These are phyloP conservation scores for Acanthurus leucopareius DNA, from an alignment of 2,797 vertebrate species.

Conservation along the genomic window DNA sequence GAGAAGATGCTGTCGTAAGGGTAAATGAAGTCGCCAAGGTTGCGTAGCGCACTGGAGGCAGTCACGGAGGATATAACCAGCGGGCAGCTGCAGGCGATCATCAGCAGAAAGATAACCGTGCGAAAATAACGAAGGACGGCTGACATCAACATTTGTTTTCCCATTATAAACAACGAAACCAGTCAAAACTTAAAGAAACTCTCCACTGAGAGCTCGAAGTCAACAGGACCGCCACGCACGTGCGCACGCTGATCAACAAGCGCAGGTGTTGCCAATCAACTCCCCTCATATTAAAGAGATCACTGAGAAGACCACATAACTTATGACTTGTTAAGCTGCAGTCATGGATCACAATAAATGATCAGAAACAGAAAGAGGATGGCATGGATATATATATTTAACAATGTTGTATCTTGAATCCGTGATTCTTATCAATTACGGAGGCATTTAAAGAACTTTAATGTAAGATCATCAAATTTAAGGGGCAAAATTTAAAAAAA, in stretches of 20 bases:
- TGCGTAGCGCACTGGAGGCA: slow-evolving; percentile 42
- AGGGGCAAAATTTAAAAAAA: no score
- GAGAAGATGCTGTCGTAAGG: slow-evolving; percentile 82
- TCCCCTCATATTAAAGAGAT: slow-evolving; percentile 17
- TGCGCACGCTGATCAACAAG: slow-evolving; percentile 60
- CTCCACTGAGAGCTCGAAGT: slow-evolving; percentile 49
- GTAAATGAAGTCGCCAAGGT: slow-evolving; percentile 53
- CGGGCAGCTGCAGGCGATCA: slow-evolving; percentile 49
- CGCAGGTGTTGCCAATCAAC: slow-evolving; percentile 84
- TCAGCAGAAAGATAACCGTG: slow-evolving; percentile 59
- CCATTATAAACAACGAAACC: slow-evolving; percentile 69
- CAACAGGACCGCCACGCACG: slow-evolving; percentile 61
- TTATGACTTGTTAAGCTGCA: not conserved
- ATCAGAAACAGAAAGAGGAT: not conserved
- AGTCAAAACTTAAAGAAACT: slow-evolving; percentile 41
- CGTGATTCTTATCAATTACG: not conserved
- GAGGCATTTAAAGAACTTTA: not conserved
- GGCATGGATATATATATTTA: not conserved
- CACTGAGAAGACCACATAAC: not conserved
- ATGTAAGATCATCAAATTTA: not conserved
- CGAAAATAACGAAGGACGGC: slow-evolving; percentile 45
- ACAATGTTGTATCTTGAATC: not conserved
- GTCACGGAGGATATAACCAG: slow-evolving; percentile 18
- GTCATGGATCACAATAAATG: not conserved
- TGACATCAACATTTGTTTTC: slow-evolving; percentile 58